Base-by-base conservation (phyloP, 2,888 invertebrate species). In the Oscheius myriophilus region DNA sequence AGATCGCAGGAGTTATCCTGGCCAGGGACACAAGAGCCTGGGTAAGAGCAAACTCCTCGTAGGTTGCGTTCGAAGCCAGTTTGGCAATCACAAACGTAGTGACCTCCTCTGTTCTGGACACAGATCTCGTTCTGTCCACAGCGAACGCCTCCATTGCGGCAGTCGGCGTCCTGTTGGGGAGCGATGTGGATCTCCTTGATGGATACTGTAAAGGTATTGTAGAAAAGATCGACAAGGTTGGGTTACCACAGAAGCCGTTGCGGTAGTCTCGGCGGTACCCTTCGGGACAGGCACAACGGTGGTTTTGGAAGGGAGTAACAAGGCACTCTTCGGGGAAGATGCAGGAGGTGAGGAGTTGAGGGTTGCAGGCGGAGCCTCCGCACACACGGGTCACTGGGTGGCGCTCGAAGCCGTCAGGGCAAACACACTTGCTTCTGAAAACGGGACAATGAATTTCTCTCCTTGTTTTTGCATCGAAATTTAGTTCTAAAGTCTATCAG, bases 331-430 rank as follows among this genome's bases (percentile, higher is more conserved):
- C 69, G 67, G 84, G 77, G 71, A 75, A 78, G 41, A 79, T 71
- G 51, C 86, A 86, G 6, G 84, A 83, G 0, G 86, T 86, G 16
- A 73, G 69, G 42, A 86, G 70, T 63, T 84, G 80, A 21, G 84
- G 85, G 73, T 86, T 87, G 78, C 86, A 86, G 51, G 83, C 69
- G 6, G 80, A 78, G 12, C 86, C 86, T 45, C 86, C 86, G 70
- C 84, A 87, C 9, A 85, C 82, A 49, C 80, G 75, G 14, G 84
- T 86, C 14, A 75, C 49, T 41, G 87, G 86, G 70, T 87, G 84
- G 9, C 86, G 74, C 21, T 80, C 72, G 76, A 86, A 86, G 39
- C 77, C 77, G 39, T 72, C 72, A 14, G 86, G 83, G 59, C 86
- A 86, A 18, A 76, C 78, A 67, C 86, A 86, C 12, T 71, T 52